Evolutionary conservation across 2,888 invertebrate genomes (phyloP), one percentile per base, ranked within the genome.

Genomic region (Drosophila kanekoi): DNA sequence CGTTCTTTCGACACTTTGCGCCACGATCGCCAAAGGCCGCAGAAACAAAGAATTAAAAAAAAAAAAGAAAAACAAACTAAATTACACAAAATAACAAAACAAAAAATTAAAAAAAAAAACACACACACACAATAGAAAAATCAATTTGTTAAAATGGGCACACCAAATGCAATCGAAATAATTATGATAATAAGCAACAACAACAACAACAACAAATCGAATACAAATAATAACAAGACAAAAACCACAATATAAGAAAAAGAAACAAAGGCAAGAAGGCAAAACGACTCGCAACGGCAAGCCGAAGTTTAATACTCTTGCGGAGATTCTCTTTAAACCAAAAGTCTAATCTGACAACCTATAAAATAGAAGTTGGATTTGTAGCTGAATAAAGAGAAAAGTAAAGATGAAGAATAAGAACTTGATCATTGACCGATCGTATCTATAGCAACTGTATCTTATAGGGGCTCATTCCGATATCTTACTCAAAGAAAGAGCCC

Each of bases 81-180:
- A 35, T 28, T 28, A 28, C 28, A 28, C 28, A 28, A 28, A 41
- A 62, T 20, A 35, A 40, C 33, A 32, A 18, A 51, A 52, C 14
- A 51, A 18, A 49, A 16, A 32, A 13, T 43, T 18, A n/a, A 9
- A 40, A 47, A 16, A 18, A 47, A 18, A 35, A 51, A 47, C 11
- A 18, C 35, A 18, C 32, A 56, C 38, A 47, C 43, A 44, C 45
- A 40, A 54, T 10, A 28, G 16, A 51, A 47, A 64, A 70, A 70
- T 64, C 59, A 64, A 74, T 73, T 73, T 76, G 59, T 64, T 70
- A 47, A 73, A 73, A 64, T 60, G 61, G 75, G 76, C 72, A 59
- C 70, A 69, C 47, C 53, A 75, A 75, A 75, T 73, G 72, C 76
- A 73, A 73, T 73, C 56, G 63, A 69, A 70, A 69, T 75, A 73